Percentiles rank a stretch among this genome's conserved stretches.
phyloP scores from a whole-genome alignment of 2,888 invertebrate species.

The Agrotis ipsilon region DNA sequence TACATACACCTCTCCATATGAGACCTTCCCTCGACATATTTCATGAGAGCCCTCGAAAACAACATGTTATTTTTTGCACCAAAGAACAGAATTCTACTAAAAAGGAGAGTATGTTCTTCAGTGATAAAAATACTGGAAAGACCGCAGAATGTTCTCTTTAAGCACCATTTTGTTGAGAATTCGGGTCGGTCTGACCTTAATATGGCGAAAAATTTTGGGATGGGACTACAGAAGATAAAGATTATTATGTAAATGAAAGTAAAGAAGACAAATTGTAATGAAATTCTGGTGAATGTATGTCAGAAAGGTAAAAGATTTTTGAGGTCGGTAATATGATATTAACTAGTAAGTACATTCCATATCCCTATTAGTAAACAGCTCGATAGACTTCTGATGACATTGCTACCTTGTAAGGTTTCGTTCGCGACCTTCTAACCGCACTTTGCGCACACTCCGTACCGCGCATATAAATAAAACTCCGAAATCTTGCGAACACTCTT shows the following conservation, averaged over 20 bases:
- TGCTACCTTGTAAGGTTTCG: conserved; percentile 76
- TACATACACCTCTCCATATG: conserved; percentile 54
- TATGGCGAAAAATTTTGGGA: conserved; percentile 1
- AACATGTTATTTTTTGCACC: conserved; percentile 45
- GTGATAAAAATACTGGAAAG: conserved; percentile 16
- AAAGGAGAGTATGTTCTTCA: conserved; percentile 26
- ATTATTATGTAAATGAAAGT: too few species aligned
- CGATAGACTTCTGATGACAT: conserved; percentile 77
- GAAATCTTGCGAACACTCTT: conserved; percentile 25
- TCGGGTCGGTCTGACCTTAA: conserved; percentile 6
- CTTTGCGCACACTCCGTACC: conserved; percentile 59
- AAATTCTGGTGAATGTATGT: neutral
- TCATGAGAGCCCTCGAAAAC: conserved; percentile 53
- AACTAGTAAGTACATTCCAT: conserved; percentile 21
- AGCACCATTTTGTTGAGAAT: conserved; percentile 21
- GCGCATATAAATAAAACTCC: conserved; percentile 43
- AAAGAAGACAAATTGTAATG: too few species aligned
- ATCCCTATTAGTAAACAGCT: conserved; percentile 54
- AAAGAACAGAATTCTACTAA: conserved; percentile 38
- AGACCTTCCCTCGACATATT: conserved; percentile 52
- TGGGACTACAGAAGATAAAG: neutral
- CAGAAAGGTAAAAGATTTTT: neutral
- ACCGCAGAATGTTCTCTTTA: conserved; percentile 6
- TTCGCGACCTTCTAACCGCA: conserved; percentile 71
- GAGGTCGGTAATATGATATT: conserved; percentile 10